phyloP scores from a whole-genome alignment of 1,140 invertebrate genomes.

The Galendromus occidentalis region DNA sequence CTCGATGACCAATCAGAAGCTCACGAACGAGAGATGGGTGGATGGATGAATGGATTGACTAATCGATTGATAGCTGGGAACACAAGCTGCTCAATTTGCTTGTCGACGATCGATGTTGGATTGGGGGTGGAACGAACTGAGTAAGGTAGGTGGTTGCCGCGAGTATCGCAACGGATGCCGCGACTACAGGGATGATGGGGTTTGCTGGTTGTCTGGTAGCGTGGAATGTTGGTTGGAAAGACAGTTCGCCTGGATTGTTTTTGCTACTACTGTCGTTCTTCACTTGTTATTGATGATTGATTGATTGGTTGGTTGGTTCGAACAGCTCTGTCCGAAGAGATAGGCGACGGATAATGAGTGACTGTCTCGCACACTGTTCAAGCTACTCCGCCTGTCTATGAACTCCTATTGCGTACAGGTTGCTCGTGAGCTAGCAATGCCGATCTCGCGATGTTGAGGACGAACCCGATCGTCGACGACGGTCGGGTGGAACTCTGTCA shows the following conservation, averaged over 20 bases:
- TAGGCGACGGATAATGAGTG: constrained; percentile 11
- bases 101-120: not conserved
- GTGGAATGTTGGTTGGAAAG: not conserved
- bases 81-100: not conserved
- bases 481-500: too few relatives aligned
- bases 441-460: too few relatives aligned
- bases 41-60: too few relatives aligned
- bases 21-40: too few relatives aligned
- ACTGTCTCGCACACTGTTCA: not conserved
- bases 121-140: not conserved
- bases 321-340: not conserved
- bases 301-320: not conserved
- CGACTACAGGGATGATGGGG: constrained; percentile 11
- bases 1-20: too few relatives aligned
- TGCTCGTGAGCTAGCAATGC: too few relatives aligned
- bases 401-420: too few relatives aligned
- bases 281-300: not conserved
- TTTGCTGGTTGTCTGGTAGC: not conserved
- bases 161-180: constrained; percentile 1
- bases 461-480: too few relatives aligned
- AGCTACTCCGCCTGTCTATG: too few relatives aligned
- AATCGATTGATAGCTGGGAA: too few relatives aligned
- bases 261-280: not conserved
- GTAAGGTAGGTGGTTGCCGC: constrained; percentile 1
- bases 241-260: not conserved